Base-by-base conservation (phyloP, 2,797 vertebrate genomes). In the Enteromius argenteus region DNA sequence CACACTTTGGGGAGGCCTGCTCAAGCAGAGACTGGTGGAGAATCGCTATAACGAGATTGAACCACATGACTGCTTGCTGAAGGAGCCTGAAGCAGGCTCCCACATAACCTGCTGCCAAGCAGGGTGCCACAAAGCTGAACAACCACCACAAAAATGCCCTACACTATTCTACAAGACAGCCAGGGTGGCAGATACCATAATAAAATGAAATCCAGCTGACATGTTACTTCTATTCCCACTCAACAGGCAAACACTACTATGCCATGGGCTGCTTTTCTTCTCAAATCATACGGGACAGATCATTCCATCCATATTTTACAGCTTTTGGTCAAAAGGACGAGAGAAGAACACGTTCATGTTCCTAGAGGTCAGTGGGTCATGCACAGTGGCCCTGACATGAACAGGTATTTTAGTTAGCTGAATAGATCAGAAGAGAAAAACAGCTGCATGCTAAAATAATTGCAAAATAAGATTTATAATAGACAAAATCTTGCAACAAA, bases 1-100 rank as follows among this genome's bases (percentile, higher is more conserved):
- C 93, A 94, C 94, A 91, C 91, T 94, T 93, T 91, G 88, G 88
- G 91, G 91, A 92, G 92, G 91, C 91, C 91, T 91, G 89, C 86
- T 91, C 81, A 84, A 84, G 85, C 86, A 86, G 87, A 91, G 88
- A 85, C 92, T 93, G 92, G 90, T 91, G 92, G 90, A 89, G 90
- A 92, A 91, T 93, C 75, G 27, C 87, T 93, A 91, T 91, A 93
- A 93, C 92, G 92, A 90, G 91, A 94, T 91, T 92, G 92, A 91
- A 91, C 91, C 89, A 87, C 90, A 91, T 30, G 85, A 91, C 66
- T 86, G 91, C 89, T 88, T 79, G 88, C 92, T 89, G 91, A 93
- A 93, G 92, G 91, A 92, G 92, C 90, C 85, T 78, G 62, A 85
- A 88, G 85, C 89, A 92, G 88, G 80, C 89, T 88, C 87, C 84